Conservation (phyloP, 1,140 invertebrate genomes). For the Sitophilus oryzae region DNA sequence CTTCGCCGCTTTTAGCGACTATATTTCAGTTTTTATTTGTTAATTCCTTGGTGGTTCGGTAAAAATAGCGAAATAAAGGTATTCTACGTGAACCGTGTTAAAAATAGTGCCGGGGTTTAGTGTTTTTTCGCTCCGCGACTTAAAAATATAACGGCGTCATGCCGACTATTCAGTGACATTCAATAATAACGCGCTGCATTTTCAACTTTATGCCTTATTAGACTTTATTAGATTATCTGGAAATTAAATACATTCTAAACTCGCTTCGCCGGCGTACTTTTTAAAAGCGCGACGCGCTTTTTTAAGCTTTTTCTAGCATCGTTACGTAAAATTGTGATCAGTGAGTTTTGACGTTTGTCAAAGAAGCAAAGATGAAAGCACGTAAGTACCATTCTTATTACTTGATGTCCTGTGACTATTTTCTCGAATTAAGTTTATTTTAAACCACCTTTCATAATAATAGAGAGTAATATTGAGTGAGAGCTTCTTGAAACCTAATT, state of each 20-base stretch:
- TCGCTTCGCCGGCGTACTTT: not conserved
- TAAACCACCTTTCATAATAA: too few species aligned
- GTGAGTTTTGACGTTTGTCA: conserved; percentile 22
- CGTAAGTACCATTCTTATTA: conserved; percentile 27
- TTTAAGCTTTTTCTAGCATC: conserved; percentile 7
- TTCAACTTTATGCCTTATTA: not conserved
- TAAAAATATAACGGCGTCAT: conserved; percentile 9
- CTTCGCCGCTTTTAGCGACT: conserved; percentile 5
- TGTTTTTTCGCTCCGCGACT: conserved; percentile 10
- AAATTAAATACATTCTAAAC: not conserved
- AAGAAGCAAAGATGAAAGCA: conserved; percentile 36
- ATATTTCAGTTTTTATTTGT: conserved; percentile 7
- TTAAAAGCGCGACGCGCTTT: not conserved
- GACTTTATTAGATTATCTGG: not conserved
- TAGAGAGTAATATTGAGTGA: not conserved
- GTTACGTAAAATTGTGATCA: conserved; percentile 37
- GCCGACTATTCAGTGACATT: conserved; percentile 10
- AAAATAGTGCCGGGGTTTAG: not conserved
- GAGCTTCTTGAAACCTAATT: conserved; percentile 2
- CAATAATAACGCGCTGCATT: too few species aligned
- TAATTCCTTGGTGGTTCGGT: conserved; percentile 4
- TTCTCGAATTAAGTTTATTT: conserved; percentile 2
- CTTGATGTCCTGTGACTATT: too few species aligned
- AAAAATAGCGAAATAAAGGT: not conserved
- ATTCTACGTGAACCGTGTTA: not conserved